Evolutionary conservation across 2,797 vertebrate genomes (phyloP).

Genomic region (Staurois parvus): DNA sequence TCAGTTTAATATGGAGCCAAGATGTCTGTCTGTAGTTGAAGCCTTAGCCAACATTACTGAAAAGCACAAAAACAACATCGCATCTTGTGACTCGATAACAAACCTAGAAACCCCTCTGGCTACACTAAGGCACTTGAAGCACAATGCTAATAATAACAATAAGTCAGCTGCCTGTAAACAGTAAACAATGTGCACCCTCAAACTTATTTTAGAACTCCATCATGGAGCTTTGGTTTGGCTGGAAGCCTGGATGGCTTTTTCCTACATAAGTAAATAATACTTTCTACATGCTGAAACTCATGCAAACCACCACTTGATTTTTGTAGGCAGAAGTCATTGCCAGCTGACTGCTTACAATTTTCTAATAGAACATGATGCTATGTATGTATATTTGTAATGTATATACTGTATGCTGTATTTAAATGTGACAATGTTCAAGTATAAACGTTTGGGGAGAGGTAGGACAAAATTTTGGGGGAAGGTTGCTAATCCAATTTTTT

Average conservation of each 20-base stretch:
- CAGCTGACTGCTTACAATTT: neutral
- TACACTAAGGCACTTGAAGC: constrained; percentile 4
- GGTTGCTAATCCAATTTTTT: too few relatives aligned
- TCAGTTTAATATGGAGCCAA: constrained; percentile 11
- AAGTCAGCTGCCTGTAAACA: constrained; percentile 3
- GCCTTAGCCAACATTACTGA: constrained; percentile 22
- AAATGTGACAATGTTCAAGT: too few relatives aligned
- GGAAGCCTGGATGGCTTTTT: constrained; percentile 28
- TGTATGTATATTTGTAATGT: too few relatives aligned
- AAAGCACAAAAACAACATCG: constrained; percentile 45
- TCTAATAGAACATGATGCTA: neutral
- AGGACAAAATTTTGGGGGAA: too few relatives aligned
- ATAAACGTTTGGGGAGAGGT: too few relatives aligned
- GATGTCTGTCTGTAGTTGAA: constrained; percentile 14
- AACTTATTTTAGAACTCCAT: constrained; percentile 37
- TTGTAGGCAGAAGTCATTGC: neutral
- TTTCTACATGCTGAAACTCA: constrained; percentile 23
- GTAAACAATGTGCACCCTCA: constrained; percentile 5
- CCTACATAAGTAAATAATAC: constrained; percentile 27
- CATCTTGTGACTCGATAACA: constrained; percentile 11
- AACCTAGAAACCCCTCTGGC: constrained; percentile 8
- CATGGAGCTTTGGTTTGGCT: constrained; percentile 35
- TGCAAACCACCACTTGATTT: neutral
- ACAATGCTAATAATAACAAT: constrained; percentile 42
- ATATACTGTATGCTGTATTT: too few relatives aligned